Conservation (phyloP, 2,113 vertebrate genomes). For the Microtus oregoni region DNA sequence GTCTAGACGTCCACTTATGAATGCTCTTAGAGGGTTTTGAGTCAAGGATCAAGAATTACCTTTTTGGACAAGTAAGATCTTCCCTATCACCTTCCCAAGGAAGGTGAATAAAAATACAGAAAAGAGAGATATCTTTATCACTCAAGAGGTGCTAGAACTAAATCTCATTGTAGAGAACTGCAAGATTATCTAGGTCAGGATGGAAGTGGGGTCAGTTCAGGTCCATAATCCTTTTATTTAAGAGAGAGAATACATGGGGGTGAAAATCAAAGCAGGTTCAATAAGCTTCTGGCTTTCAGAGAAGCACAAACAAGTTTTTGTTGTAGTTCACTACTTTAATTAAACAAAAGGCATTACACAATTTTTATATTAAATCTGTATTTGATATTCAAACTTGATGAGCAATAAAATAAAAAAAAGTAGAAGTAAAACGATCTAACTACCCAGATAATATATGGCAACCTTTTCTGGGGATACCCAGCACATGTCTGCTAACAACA, state of each 20-base stretch:
- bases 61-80: background rate
- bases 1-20: background rate
- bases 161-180: background rate
- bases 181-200: background rate
- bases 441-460: background rate
- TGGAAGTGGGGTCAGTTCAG: no score
- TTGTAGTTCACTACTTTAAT: background rate
- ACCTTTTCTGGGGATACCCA: background rate
- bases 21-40: background rate
- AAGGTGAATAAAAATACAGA: background rate
- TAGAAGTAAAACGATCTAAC: background rate
- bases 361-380: constrained; percentile 48
- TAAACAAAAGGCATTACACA: background rate
- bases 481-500: background rate
- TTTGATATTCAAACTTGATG: background rate
- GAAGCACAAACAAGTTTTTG: background rate
- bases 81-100: background rate
- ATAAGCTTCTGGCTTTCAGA: no score
- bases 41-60: constrained; percentile 2
- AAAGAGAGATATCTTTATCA: background rate
- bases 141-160: background rate
- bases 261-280: no score
- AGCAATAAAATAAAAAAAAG: background rate
- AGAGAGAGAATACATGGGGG: no score
- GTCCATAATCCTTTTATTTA: no score